Evolutionary conservation across 2,888 invertebrate species (phyloP).

Genomic region (Campaea margaritaria): DNA sequence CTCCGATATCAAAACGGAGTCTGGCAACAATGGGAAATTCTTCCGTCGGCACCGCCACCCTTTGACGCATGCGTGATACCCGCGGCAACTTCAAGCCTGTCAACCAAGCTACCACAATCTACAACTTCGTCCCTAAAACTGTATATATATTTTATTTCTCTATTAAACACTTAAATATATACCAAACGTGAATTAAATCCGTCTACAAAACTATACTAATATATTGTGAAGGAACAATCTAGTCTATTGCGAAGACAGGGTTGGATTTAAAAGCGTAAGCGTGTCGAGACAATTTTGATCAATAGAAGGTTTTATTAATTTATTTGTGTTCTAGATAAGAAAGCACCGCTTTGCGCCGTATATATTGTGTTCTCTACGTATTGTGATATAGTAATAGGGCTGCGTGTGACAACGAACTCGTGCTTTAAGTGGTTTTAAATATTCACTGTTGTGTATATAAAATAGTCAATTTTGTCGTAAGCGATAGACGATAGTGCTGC

Average conservation of each 20-base stretch:
- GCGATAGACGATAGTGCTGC: slow-evolving; percentile 57
- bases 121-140: slow-evolving; percentile 77
- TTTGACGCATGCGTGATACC: slow-evolving; percentile 71
- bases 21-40: slow-evolving; percentile 72
- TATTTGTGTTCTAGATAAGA: slow-evolving; percentile 77
- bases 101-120: slow-evolving; percentile 72
- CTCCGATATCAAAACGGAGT: slow-evolving; percentile 65
- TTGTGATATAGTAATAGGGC: slow-evolving; percentile 61
- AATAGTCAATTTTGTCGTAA: slow-evolving; percentile 50
- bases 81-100: slow-evolving; percentile 69
- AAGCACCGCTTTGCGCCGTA: slow-evolving; percentile 59
- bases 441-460: slow-evolving; percentile 39
- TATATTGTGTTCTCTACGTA: slow-evolving; percentile 55
- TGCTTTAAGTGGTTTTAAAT: slow-evolving; percentile 55
- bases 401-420: slow-evolving; percentile 66
- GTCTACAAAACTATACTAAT: slow-evolving; percentile 58
- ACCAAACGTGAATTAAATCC: slow-evolving; percentile 74
- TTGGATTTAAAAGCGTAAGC: slow-evolving; percentile 32
- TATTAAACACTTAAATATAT: slow-evolving; percentile 67
- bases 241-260: slow-evolving; percentile 11
- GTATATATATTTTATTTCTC: slow-evolving; percentile 79
- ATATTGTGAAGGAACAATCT: slow-evolving; percentile 26
- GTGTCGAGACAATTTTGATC: slow-evolving; percentile 70
- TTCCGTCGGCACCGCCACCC: slow-evolving; percentile 69
- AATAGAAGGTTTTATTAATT: slow-evolving; percentile 79